Percentiles rank a stretch among this genome's conserved stretches.
Conservation (phyloP, 2,797 vertebrate genomes). For the Anas bahamensis region DNA sequence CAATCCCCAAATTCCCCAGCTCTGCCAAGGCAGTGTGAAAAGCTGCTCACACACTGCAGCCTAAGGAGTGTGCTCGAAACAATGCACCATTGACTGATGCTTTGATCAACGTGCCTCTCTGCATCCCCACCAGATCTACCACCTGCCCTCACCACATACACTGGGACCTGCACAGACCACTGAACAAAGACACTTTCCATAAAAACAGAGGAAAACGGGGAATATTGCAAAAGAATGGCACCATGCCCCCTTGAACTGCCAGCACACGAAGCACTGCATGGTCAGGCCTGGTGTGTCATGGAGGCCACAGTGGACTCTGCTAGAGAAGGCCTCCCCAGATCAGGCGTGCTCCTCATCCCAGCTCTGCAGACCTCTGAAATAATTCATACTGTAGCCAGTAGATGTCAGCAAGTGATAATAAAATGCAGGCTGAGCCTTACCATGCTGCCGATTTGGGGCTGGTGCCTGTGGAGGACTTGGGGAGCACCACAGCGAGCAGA, state of each 20-base stretch:
- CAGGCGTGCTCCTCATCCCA: neutral
- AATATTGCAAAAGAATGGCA: neutral
- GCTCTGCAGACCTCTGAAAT: neutral
- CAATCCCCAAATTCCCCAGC: accelerated
- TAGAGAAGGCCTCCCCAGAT: neutral
- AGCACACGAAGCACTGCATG: accelerated
- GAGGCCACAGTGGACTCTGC: neutral
- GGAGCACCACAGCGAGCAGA: neutral
- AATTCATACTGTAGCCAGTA: conserved; percentile 75
- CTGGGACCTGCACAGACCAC: accelerated
- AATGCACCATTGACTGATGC: accelerated
- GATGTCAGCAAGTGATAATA: conserved; percentile 82
- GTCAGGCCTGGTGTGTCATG: accelerated
- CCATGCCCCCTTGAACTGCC: accelerated
- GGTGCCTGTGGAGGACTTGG: neutral
- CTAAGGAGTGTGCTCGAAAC: accelerated
- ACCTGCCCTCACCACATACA: neutral
- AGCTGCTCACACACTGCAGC: accelerated
- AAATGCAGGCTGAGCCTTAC: conserved; percentile 29
- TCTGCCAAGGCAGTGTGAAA: neutral
- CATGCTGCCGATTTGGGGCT: neutral
- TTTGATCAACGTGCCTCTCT: accelerated
- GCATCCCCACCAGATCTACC: too few species aligned
- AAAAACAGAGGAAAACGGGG: neutral
- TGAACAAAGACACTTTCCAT: neutral